Evolutionary conservation across 2,888 invertebrate species (phyloP), one percentile per base, ranked within the genome.

Genomic region (Acrobasis consociella): DNA sequence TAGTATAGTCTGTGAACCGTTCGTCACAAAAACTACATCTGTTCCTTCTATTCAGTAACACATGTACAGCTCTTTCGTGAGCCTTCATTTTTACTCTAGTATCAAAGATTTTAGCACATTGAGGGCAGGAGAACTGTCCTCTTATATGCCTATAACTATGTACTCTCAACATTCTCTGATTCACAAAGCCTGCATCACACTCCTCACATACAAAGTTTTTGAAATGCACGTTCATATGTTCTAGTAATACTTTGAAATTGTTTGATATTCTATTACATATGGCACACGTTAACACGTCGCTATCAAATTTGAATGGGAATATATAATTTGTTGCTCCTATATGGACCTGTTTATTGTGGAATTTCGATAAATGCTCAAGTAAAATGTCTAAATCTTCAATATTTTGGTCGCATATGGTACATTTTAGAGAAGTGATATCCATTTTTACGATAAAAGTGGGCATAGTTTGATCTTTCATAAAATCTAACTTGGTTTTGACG

Each of bases 131-230:
- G 49, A 80, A 81, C 2, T 69, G 75, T 0, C 89, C 89, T 0
- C 77, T 84, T 46, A 78, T 80, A 58, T 89, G 89, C 1, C 86
- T 78, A 16, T 83, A 83, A 5, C 79, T 76, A 60, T 87, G 86
- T 0, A 79, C 76, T 42, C 77, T 67, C 9, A 78, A 67, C 5
- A 74, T 76, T 0, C 75, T 69, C 52, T 76, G 87, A 58, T 87
- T 88, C 0, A 92, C 87, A 63, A 81, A 83, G 0, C 92, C 91
- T n/a, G 88, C 86, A 1, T 86, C 83, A 65, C 94, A 94, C 0
- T 89, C 78, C 31, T 91, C 88, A 66, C 94, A 94, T 10, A 89
- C 83, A 66, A 89, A 89, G 77, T 93, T 89, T 39, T 78, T 76
- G 37, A 72, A 89, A 63, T 89, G 89, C 0, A 70, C 68, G 49